A percentile compares a stretch with the other conserved stretches of the same genome.
These are phyloP conservation scores for Channa striata DNA, from an alignment of 2,797 vertebrate genomes.

Conservation along the genomic window DNA sequence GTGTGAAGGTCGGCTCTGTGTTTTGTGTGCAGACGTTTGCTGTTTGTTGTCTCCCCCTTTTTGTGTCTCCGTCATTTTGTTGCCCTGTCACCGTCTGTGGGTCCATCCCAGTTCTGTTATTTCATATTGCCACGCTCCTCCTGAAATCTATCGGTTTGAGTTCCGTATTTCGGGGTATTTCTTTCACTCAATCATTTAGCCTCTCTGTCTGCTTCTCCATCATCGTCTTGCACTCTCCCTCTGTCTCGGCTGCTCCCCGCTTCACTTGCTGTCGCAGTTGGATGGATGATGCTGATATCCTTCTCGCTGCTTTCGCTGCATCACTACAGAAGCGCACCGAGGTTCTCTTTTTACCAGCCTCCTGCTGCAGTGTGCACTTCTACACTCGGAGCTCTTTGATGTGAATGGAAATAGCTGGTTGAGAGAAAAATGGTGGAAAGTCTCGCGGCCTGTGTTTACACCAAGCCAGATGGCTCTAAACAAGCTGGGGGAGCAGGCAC, in stretches of 20 bases:
- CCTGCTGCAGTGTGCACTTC: slow-evolving; percentile 42
- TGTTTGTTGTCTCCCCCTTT: slow-evolving; percentile 27
- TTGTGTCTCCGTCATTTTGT: slow-evolving; percentile 12
- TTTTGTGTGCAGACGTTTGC: slow-evolving; percentile 60
- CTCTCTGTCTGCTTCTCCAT: slow-evolving; percentile 1
- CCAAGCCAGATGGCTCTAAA: slow-evolving; percentile 69
- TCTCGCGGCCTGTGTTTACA: slow-evolving; percentile 65
- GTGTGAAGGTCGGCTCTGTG: slow-evolving; percentile 49
- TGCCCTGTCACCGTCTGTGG: slow-evolving; percentile 1
- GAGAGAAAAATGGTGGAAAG: slow-evolving; percentile 63
- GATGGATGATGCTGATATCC: slow-evolving; percentile 24
- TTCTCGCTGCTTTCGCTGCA: slow-evolving; percentile 26
- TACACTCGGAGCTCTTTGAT: slow-evolving; percentile 50
- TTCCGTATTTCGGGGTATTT: background rate
- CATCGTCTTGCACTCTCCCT: slow-evolving; percentile 3
- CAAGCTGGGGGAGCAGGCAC: slow-evolving; percentile 54
- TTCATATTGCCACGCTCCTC: slow-evolving; percentile 3
- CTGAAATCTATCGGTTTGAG: slow-evolving; percentile 28
- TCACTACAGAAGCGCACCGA: slow-evolving; percentile 16
- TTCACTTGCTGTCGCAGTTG: background rate
- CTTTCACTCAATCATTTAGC: background rate
- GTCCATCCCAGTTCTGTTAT: slow-evolving; percentile 34
- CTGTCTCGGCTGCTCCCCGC: slow-evolving; percentile 12
- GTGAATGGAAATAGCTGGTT: slow-evolving; percentile 66
- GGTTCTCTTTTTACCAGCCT: slow-evolving; percentile 26